Base-by-base conservation (phyloP, 1,140 invertebrate species). In the Drosophila seguyi region DNA sequence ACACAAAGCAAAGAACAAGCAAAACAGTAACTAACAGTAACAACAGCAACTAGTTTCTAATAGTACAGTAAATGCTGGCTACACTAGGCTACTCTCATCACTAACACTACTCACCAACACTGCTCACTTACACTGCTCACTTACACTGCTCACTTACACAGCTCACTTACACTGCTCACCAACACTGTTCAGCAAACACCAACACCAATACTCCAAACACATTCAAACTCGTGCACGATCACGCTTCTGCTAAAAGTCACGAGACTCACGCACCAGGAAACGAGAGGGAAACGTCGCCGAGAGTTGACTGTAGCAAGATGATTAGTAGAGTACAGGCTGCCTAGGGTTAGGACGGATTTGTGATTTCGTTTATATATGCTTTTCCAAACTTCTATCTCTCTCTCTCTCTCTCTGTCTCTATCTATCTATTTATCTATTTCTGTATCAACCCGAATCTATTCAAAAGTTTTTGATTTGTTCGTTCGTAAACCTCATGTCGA, bases 361-460 rank as follows among this genome's bases (percentile, higher is more conserved):
- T 67, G 27, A 52, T 77, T 87, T 73, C 39, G 27, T 79, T 79
- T 80, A 55, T 79, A 67, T 80, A 67, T 80, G 84, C 80, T 84
- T 87, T 86, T 79, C 62, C 48, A 81, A 86, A 52, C 45, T 80
- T 59, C 55, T 63, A 39, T 71, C 38, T 68, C 41, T 63, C 34
- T 73, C 44, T 71, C 36, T 72, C 25, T 72, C 27, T 76, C 6
- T 75, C 36, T 57, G 11, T 76, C 38, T 78, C 55, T 36, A 38
- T 80, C 11, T 72, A 42, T 78, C 55, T 38, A 55, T 76, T 10
- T 72, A 42, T 58, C 16, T 73, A 47, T 47, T 18, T 57, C 38
- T 75, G 48, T 68, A 58, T 63, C 53, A 18, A 73, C 67, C 61
- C 53, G 29, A 74, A 65, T 58, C 60, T 83, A 53, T 75, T 42